phyloP scores from a whole-genome alignment of 64 coral and sea anemone species.

The Catalaphyllia jardinei region DNA sequence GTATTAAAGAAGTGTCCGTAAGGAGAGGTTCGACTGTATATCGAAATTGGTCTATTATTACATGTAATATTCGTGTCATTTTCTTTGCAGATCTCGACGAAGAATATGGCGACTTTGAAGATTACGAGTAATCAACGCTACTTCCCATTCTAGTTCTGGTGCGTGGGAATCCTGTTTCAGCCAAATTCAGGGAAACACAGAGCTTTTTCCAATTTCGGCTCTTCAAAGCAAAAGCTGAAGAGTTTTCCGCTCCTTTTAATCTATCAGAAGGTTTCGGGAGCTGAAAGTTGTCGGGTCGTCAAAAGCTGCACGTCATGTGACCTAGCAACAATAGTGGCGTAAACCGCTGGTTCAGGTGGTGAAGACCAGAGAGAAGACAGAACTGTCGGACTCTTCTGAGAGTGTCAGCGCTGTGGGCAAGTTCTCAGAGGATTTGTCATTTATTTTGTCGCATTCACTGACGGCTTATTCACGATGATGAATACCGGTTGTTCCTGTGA shows the following conservation, averaged over 20 bases:
- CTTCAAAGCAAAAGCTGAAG: neutral
- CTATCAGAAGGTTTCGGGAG: neutral
- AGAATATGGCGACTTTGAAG: slow-evolving; percentile 52
- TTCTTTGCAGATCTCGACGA: slow-evolving; percentile 32
- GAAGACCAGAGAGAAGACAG: no score
- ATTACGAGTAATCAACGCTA: slow-evolving; percentile 2
- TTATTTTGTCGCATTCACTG: no score
- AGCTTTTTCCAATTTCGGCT: neutral
- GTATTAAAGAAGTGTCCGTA: no score
- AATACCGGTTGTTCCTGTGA: no score
- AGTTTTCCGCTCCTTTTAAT: neutral
- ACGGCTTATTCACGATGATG: no score
- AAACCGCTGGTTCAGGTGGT: no score
- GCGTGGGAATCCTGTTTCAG: neutral
- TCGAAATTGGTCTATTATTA: no score
- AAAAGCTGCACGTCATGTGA: neutral
- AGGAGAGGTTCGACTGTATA: no score
- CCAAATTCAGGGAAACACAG: neutral
- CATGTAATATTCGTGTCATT: neutral
- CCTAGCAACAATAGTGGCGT: neutral
- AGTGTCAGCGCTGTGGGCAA: no score
- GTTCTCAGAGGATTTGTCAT: no score
- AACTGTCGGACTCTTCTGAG: no score
- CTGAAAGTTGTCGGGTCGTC: no score
- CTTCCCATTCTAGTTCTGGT: neutral